These are phyloP conservation scores for Nomada flava DNA, from an alignment of 2,888 invertebrate species.

Conservation along the genomic window DNA sequence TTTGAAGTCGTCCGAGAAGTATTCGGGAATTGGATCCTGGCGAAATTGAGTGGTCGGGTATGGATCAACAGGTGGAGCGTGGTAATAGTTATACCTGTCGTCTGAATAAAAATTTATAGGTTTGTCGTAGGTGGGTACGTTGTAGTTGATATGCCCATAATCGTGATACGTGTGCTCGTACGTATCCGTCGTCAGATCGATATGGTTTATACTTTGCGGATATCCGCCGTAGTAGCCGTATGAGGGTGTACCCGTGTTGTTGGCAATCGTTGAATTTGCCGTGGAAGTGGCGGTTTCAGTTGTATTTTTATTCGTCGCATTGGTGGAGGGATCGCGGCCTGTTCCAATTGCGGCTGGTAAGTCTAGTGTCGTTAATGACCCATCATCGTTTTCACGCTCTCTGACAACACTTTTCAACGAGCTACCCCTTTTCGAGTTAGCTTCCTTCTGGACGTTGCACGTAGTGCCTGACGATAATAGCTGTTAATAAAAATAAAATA, in stretches of 20 bases:
- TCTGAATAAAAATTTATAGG: conserved; percentile 60
- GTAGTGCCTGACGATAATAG: neutral
- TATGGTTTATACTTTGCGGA: conserved; percentile 74
- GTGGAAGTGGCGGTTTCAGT: neutral
- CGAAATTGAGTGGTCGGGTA: conserved; percentile 37
- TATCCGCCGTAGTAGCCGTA: conserved; percentile 78
- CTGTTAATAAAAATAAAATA: conserved; percentile 16
- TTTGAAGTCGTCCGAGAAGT: conserved; percentile 42
- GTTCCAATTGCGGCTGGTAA: neutral
- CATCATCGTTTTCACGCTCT: conserved; percentile 16
- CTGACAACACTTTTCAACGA: neutral
- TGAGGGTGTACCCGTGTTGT: conserved; percentile 48
- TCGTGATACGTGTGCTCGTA: conserved; percentile 38
- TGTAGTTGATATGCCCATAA: conserved; percentile 50
- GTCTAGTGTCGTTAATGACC: neutral
- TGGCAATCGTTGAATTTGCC: conserved; percentile 28
- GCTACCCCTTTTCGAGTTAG: conserved; percentile 8
- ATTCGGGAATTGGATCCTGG: conserved; percentile 54
- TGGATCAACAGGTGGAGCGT: conserved; percentile 29
- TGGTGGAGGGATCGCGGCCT: neutral
- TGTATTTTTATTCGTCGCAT: neutral
- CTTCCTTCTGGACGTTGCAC: conserved; percentile 26
- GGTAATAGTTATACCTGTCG: conserved; percentile 51
- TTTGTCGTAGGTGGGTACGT: conserved; percentile 54
- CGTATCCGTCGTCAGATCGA: conserved; percentile 71